Conservation (phyloP, 2,113 vertebrate genomes). For the Nannospalax galili region DNA sequence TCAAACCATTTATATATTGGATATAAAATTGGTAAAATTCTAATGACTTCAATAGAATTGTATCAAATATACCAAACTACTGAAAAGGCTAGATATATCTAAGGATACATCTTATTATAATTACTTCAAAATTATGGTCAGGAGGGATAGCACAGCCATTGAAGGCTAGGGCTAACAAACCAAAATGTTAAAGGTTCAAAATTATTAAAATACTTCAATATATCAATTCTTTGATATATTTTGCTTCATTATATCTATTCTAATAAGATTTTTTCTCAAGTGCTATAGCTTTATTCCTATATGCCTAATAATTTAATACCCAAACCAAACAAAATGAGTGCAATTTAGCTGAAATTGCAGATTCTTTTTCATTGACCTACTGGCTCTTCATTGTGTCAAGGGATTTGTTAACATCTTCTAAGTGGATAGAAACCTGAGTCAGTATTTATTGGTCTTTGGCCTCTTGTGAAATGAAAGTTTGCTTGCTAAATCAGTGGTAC, state of each 20-base stretch:
- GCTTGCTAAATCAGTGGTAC: neutral
- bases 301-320: neutral
- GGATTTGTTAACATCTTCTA: conserved; percentile 1
- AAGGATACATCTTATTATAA: neutral
- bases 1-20: neutral
- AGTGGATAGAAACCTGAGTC: neutral
- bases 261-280: neutral
- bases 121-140: too few relatives aligned
- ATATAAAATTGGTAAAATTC: neutral
- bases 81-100: neutral
- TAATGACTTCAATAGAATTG: neutral
- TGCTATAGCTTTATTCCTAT: conserved; percentile 42
- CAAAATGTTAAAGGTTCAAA: too few relatives aligned
- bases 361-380: conserved; percentile 30
- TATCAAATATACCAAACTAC: neutral
- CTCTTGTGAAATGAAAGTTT: neutral
- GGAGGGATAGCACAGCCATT: too few relatives aligned
- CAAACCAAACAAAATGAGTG: neutral
- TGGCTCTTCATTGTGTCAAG: neutral
- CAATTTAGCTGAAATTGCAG: neutral
- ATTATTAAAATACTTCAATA: conserved; percentile 11
- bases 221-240: neutral
- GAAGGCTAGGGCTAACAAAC: too few relatives aligned
- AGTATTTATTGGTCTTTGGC: neutral
- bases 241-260: neutral